phyloP scores from a whole-genome alignment of 1,140 invertebrate species.

The Mizuhopecten yessoensis region DNA sequence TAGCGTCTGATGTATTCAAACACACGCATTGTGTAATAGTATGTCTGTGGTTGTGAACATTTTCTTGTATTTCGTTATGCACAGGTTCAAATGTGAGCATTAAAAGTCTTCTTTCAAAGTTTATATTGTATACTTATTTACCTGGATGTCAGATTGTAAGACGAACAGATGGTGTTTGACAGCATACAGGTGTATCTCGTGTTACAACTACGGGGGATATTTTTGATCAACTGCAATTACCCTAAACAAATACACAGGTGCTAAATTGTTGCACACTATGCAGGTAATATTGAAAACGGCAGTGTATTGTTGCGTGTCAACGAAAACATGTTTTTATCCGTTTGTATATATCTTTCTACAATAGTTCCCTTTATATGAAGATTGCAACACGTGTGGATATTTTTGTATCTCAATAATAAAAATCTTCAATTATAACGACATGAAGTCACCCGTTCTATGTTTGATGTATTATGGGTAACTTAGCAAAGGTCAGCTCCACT shows the following conservation, averaged over 20 bases:
- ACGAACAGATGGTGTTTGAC: not conserved
- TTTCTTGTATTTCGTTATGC: not conserved
- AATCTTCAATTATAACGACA: not conserved
- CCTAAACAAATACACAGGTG: slow-evolving; percentile 24
- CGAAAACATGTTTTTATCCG: not conserved
- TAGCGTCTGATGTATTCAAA: not conserved
- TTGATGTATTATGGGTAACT: not conserved
- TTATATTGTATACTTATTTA: not conserved
- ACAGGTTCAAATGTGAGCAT: not conserved
- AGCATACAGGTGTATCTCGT: not conserved
- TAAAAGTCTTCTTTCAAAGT: not conserved
- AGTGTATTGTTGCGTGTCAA: slow-evolving; percentile 2
- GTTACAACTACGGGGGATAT: slow-evolving; percentile 14
- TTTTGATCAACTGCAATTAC: slow-evolving; percentile 25
- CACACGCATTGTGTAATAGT: not conserved
- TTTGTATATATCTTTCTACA: not conserved
- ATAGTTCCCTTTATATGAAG: not conserved
- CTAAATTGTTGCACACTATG: slow-evolving; percentile 26
- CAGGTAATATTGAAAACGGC: slow-evolving; percentile 9
- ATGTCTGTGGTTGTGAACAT: not conserved
- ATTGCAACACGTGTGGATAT: not conserved
- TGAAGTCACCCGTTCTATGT: not conserved
- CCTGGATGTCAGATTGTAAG: not conserved
- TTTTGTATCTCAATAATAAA: not conserved
- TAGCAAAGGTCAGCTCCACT: not conserved